Evolutionary conservation across 2,113 vertebrate genomes (phyloP), one percentile per base, ranked within the genome.

Genomic region (Anolis carolinensis): DNA sequence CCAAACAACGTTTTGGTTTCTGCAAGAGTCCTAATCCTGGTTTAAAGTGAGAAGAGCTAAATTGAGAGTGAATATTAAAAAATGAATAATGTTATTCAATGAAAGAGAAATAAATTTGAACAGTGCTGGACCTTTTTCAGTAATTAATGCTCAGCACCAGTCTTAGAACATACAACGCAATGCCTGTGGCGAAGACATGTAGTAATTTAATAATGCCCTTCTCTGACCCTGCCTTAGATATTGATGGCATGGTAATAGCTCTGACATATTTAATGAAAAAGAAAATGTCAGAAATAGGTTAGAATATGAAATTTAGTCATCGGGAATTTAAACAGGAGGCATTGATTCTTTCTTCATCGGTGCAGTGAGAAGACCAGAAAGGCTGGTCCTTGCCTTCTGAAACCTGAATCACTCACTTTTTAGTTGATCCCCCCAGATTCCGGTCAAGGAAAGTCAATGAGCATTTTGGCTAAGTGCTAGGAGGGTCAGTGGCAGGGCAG

Each of bases 11-110:
- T 55, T 14, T 55, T 9, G 52, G 14, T 55, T 9, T 9, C 52
- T 55, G 52, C 52, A 55, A 55, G 52, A 55, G 10, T 55, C 52
- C 52, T 14, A 55, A 13, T 59, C 13, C 55, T 59, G 55, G 1
- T 59, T 59, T 59, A 59, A 59, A 59, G 55, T 59, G 55, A 59
- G 55, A 16, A 18, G 55, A 59, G 55, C 55, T 18, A 59, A 18
- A 16, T 13, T 59, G 63, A 65, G 63, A 23, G 25, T 23, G 23
- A 65, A 9, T 23, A 73, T 6, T 3, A 67, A 52, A 23, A 76
- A 72, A 85, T 90, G 86, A 1, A 9, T n/a, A 20, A 27, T 34
- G 59, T 80, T 86, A 70, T 88, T 90, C 83, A 76, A 80, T 72
- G 83, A 81, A 73, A 73, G 7, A 78, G 84, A 81, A 36, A 63